Conservation (phyloP, 2,888 invertebrate species). For the Drosophila yooni region DNA sequence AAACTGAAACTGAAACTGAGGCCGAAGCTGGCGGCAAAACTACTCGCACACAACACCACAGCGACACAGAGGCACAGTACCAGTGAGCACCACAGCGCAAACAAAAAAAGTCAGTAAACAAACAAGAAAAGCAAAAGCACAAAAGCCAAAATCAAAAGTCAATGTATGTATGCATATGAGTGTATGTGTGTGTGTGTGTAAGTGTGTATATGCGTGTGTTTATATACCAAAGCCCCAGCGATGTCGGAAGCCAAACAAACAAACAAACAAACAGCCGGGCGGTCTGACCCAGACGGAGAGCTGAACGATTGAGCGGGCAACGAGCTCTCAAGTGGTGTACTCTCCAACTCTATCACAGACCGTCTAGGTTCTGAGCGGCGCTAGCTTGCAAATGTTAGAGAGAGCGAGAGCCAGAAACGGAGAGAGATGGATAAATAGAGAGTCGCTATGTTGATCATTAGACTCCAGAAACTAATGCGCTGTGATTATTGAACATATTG, state of each 20-base stretch:
- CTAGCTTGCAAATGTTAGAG: constrained; percentile 14
- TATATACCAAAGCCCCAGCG: constrained; percentile 35
- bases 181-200: neutral
- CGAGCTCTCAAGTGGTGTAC: constrained; percentile 40
- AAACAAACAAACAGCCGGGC: constrained; percentile 53
- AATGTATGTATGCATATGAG: constrained; percentile 18
- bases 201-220: constrained; percentile 18
- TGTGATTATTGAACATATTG: constrained; percentile 56
- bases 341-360: constrained; percentile 32
- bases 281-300: constrained; percentile 50
- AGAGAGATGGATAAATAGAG: constrained; percentile 7
- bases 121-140: constrained; percentile 61
- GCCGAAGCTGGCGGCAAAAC: constrained; percentile 35
- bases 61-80: constrained; percentile 11
- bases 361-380: constrained; percentile 16
- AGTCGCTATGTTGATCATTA: constrained; percentile 15
- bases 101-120: constrained; percentile 61
- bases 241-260: constrained; percentile 73
- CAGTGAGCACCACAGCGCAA: constrained; percentile 45
- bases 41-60: constrained; percentile 15
- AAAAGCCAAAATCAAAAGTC: constrained; percentile 60
- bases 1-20: constrained; percentile 54
- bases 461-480: constrained; percentile 37
- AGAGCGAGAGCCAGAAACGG: constrained; percentile 8
- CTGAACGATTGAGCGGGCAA: constrained; percentile 16